Evolutionary conservation across 2,113 vertebrate species (phyloP), one percentile per base, ranked within the genome.

Genomic region (human): DNA sequence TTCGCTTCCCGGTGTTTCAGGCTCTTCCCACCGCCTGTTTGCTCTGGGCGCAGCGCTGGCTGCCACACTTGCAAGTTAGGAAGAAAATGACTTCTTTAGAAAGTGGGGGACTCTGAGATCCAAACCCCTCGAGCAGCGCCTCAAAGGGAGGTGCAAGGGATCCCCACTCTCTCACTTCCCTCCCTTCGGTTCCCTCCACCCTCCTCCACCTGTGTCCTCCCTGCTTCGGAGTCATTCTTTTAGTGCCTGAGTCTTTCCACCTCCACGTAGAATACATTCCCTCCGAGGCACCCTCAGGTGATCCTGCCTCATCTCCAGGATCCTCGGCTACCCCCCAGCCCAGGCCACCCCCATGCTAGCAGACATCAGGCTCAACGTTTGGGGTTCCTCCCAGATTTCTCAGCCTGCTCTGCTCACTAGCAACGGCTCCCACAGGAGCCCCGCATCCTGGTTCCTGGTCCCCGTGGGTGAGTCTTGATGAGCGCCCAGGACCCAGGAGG

Each of bases 31-130:
- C 23, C 0, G 2, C 68, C 22, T 3, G 4, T 32, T 66, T 25
- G 17, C n/a, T 22, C 13, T 0, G 1, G 23, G 6, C 20, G 0
- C 76, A 22, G 20, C 1, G 0, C 73, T 2, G 79, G 38, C 75
- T 61, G 68, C 59, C 14, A 0, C 8, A 4, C 45, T 30, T 38
- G 2, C 55, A 20, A 23, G 50, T 57, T n/a, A 12, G 48, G 55
- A 18, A 66, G 9, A 12, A 12, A 68, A 35, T 32, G 32, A 73
- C 18, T 32, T 61, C 38, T 52, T 17, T n/a, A 83, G 43, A 48
- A 80, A 43, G 4, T 5, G 6, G 32, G 23, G 45, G 38, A 17
- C 80, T 57, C n/a, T 40, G 66, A 73, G 35, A 57, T 11, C 27
- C 72, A 66, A 27, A 73, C 8, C 27, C 45, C 2, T 9, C 6